phyloP scores from a whole-genome alignment of 2,888 invertebrate genomes.

The Deroplatys truncata region DNA sequence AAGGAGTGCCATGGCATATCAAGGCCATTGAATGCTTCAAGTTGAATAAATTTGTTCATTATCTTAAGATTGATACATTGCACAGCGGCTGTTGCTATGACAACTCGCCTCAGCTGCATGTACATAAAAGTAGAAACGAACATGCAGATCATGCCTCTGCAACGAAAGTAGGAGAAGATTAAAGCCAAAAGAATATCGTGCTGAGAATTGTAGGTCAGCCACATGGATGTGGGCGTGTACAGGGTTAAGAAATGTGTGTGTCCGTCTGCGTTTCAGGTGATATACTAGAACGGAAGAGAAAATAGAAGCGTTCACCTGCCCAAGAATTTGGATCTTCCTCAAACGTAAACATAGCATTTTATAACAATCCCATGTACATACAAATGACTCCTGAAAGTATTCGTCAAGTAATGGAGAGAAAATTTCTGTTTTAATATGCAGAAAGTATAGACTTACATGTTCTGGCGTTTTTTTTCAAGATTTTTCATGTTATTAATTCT shows the following conservation, averaged over 20 bases:
- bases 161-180: not conserved
- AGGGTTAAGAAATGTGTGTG: not conserved
- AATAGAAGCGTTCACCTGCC: too few species aligned
- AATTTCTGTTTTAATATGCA: too few species aligned
- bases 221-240: not conserved
- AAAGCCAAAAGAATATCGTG: not conserved
- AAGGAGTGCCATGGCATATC: not conserved
- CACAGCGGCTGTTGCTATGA: not conserved
- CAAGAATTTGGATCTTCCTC: too few species aligned
- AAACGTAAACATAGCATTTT: too few species aligned
- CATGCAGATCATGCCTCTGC: not conserved
- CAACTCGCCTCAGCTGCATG: not conserved
- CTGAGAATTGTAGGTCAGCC: not conserved
- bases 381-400: too few species aligned
- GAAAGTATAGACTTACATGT: too few species aligned
- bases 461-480: too few species aligned
- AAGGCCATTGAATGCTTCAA: not conserved
- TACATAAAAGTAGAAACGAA: not conserved
- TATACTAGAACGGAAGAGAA: not conserved
- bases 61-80: too few species aligned
- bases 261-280: not conserved
- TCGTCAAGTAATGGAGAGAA: too few species aligned
- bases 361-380: too few species aligned
- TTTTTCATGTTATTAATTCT: too few species aligned
- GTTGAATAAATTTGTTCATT: not conserved